phyloP scores from a whole-genome alignment of 2,797 vertebrate genomes.

The Rhabdophis nuchalis region DNA sequence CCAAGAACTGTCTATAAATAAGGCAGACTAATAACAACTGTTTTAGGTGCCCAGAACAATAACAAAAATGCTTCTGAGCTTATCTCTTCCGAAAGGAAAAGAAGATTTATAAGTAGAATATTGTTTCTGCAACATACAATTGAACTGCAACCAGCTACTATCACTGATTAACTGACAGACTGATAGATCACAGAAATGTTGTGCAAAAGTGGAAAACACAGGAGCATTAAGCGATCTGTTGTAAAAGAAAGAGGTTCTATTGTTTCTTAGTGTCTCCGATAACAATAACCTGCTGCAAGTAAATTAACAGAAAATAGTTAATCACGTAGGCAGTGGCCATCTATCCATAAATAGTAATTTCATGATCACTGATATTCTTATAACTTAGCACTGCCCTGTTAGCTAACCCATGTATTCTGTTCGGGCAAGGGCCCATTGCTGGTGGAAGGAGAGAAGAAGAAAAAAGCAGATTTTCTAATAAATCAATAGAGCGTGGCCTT shows the following conservation, averaged over 20 bases:
- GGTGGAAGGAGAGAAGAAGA: background rate
- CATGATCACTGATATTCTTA: conserved; percentile 27
- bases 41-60: conserved; percentile 70
- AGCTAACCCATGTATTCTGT: conserved; percentile 54
- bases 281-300: background rate
- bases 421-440: conserved; percentile 52
- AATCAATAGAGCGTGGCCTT: conserved; percentile 77
- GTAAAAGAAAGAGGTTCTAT: background rate
- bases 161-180: conserved; percentile 57
- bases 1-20: conserved; percentile 76
- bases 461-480: conserved; percentile 72
- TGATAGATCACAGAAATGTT: conserved; percentile 45
- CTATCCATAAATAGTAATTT: background rate
- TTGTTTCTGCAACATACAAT: conserved; percentile 28
- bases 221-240: conserved; percentile 53
- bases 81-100: conserved; percentile 57
- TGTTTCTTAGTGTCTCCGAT: conserved; percentile 9
- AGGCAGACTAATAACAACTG: conserved; percentile 74
- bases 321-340: conserved; percentile 39
- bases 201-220: background rate
- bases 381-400: conserved; percentile 17
- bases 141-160: conserved; percentile 44
- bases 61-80: conserved; percentile 69
- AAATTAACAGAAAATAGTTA: background rate
- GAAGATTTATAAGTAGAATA: conserved; percentile 47